Base-by-base conservation (phyloP, 2,113 vertebrate species). In the Lampris megalopsis region DNA sequence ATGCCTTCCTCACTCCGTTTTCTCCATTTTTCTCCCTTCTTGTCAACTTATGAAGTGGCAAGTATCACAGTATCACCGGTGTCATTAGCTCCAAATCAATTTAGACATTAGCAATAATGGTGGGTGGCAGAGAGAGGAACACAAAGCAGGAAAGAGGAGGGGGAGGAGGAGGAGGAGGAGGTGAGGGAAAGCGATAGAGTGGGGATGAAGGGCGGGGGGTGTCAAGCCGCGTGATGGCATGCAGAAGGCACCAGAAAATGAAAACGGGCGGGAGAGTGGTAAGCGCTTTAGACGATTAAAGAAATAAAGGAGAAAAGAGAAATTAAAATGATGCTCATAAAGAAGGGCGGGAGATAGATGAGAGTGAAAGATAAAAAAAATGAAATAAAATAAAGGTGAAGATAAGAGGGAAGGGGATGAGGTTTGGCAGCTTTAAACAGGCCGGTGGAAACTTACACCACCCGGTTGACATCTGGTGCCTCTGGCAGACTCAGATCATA, bases 371-470 rank as follows among this genome's bases (percentile, higher is more conserved):
- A 58, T 54, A 47, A 9, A 35, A 1, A 6, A 35, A 53, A 13
- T 35, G 38, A 9, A 3, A 42, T 24, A n/a, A 10, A 59, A 43
- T n/a, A n/a, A n/a, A n/a, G n/a, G n/a, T n/a, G 11, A 37, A 10
- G 13, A 77, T n/a, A 40, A 63, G 61, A 1, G 43, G 54, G 68
- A 81, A 49, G 11, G 64, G 70, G 50, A 84, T 90, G 64, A 80
- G 75, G 56, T 78, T 62, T 83, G 83, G 81, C 84, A 86, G 86
- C 78, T 86, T 91, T 92, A 91, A 94, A 90, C 84, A 88, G 79
- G 71, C 82, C 73, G 24, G 48, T 56, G 81, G 86, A 92, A 93
- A 92, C 76, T 89, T 79, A 75, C 91, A 90, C 90, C 89, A 86
- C 78, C 85, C 83, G 75, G 78, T 64, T 92, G 80, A 87, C 89